Evolutionary conservation across 1,140 invertebrate species (phyloP), one percentile per base, ranked within the genome.

Genomic region (Neodiprion fabricii): DNA sequence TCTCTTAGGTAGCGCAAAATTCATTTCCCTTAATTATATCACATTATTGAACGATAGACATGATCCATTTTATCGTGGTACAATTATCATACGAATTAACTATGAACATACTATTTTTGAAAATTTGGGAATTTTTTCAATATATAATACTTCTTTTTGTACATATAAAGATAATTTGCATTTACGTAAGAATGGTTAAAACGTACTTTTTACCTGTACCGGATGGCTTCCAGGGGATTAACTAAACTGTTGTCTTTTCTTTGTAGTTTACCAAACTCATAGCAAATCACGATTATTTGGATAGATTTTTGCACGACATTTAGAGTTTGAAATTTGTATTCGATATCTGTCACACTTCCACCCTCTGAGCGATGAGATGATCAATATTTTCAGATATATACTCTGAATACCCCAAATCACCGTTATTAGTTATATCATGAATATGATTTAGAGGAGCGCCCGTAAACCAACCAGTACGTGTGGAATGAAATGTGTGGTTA

Each of bases 171-270:
- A 61, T 61, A 17, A 61, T 61, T 61, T 61, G 5, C 53, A 61
- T 61, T 61, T 17, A 61, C 53, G 53, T 61, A 61, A 61, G 53
- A 61, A 61, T 61, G 53, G 53, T 61, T 61, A 61, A 61, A 61
- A 9, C 11, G 53, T 14, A 7, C 28, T 40, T 40, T 40, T 40
- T 40, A 61, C 9, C n/a, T 61, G 53, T 9, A 61, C 53, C 28
- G 28, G 28, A 40, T 40, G 5, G 5, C 28, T 40, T 40, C 28
- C 28, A 40, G 5, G 28, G 28, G 1, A 40, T 40, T 61, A 17
- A 61, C 53, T 61, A 61, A 61, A 61, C 11, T 61, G 11, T 61
- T 61, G 53, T 61, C 1, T 61, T 61, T 61, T 61, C n/a, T 11
- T 9, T 61, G 11, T 61, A 40, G 28, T 40, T 5, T 40, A 40